Percentiles rank a stretch among this genome's conserved stretches.
Evolutionary conservation across 2,797 vertebrate genomes (phyloP).

Genomic region (Balearica regulorum): DNA sequence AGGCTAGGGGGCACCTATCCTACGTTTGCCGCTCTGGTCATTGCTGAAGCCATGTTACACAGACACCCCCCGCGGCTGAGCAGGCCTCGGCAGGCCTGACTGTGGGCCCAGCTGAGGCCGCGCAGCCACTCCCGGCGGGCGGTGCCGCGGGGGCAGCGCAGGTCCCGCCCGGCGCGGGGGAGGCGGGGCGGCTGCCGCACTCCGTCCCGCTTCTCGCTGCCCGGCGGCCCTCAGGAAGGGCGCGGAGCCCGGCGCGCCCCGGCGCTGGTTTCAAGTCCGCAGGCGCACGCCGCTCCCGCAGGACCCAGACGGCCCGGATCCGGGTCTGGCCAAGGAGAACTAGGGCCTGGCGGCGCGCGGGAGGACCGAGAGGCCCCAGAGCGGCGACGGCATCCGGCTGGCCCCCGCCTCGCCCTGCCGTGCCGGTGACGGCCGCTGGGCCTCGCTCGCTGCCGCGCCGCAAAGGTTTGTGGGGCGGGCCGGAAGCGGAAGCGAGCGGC

Average conservation of each 20-base stretch:
- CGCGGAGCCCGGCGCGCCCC: not conserved
- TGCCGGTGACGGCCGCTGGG: not conserved
- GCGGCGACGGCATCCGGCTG: not conserved
- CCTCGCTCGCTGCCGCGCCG: not conserved
- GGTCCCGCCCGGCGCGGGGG: not conserved
- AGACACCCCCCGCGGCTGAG: not conserved
- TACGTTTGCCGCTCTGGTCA: too few species aligned
- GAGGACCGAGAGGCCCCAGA: too few species aligned
- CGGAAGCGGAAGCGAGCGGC: not conserved
- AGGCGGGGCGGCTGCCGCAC: not conserved
- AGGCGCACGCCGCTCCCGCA: constrained; percentile 61
- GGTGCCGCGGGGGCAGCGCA: not conserved
- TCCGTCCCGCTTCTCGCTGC: too few species aligned
- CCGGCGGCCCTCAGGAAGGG: not conserved
- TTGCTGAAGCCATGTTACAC: not conserved
- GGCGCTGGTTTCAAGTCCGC: not conserved
- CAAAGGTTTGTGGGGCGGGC: not conserved
- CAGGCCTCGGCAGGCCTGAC: not conserved
- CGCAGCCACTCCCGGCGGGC: not conserved
- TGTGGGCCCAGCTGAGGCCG: not conserved
- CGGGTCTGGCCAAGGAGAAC: constrained; percentile 88
- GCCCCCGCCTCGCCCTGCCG: too few species aligned
- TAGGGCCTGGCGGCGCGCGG: constrained; percentile 52
- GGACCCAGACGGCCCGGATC: constrained; percentile 87
- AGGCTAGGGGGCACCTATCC: too few species aligned